phyloP scores from a whole-genome alignment of 2,888 invertebrate genomes.

The Arge pagana region DNA sequence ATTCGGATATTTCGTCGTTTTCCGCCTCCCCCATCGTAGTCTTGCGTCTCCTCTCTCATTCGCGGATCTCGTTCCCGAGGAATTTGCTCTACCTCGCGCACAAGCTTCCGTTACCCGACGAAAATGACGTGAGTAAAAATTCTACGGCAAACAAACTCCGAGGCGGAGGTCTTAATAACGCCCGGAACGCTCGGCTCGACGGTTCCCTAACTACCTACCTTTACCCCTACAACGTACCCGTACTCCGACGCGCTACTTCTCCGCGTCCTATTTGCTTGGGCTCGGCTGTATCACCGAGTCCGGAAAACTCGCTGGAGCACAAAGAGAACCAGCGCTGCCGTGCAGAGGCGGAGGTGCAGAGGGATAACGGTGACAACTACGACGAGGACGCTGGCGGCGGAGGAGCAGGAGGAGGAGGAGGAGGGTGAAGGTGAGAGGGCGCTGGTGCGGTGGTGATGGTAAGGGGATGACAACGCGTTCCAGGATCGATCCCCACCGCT shows the following conservation, averaged over 20 bases:
- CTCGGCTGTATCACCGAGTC: constrained; percentile 16
- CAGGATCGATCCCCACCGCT: constrained; percentile 45
- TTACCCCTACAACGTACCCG: too few relatives aligned
- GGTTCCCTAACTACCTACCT: too few relatives aligned
- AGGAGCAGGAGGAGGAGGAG: constrained; percentile 6
- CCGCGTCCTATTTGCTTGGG: constrained; percentile 13
- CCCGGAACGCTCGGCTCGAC: neutral
- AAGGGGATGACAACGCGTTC: constrained; percentile 32
- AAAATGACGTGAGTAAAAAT: constrained; percentile 13
- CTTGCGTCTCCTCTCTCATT: too few relatives aligned
- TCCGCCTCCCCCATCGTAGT: too few relatives aligned
- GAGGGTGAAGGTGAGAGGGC: constrained; percentile 10
- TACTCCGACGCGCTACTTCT: too few relatives aligned
- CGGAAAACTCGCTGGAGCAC: constrained; percentile 6
- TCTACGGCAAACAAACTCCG: constrained; percentile 18
- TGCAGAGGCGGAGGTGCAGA: neutral
- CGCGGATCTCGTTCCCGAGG: too few relatives aligned
- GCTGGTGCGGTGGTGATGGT: constrained; percentile 22
- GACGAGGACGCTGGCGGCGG: neutral
- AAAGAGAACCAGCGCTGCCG: too few relatives aligned
- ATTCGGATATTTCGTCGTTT: too few relatives aligned
- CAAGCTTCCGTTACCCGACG: too few relatives aligned
- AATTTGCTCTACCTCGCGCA: too few relatives aligned
- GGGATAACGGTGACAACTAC: neutral
- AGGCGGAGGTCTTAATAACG: constrained; percentile 12